These are phyloP conservation scores for Ovibos moschatus DNA, from an alignment of 2,113 vertebrate genomes.

Conservation along the genomic window DNA sequence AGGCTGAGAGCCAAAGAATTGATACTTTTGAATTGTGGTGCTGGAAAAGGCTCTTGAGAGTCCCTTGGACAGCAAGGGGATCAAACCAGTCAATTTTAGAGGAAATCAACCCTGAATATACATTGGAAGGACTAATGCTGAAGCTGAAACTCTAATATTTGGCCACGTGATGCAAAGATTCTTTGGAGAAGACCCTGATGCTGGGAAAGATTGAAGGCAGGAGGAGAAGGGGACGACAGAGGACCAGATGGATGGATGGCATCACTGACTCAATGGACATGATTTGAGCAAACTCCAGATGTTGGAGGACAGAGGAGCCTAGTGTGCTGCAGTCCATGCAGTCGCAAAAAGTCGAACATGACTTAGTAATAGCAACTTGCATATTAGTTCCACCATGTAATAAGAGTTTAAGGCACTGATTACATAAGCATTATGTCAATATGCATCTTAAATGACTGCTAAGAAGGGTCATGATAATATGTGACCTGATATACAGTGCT, in stretches of 20 bases:
- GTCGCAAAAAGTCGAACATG: too few relatives aligned
- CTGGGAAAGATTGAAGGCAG: neutral
- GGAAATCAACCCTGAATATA: neutral
- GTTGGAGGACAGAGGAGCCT: neutral
- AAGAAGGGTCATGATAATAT: neutral
- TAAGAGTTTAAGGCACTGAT: neutral
- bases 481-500: neutral
- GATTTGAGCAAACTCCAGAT: neutral
- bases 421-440: neutral
- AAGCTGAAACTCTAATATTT: neutral
- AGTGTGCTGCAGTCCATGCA: neutral
- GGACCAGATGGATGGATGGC: neutral
- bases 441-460: neutral
- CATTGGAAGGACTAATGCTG: neutral
- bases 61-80: neutral
- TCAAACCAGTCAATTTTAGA: neutral
- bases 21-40: neutral
- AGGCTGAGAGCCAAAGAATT: neutral
- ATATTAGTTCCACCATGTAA: neutral
- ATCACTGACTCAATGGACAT: neutral
- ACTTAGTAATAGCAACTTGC: too few relatives aligned
- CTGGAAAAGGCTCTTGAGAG: neutral
- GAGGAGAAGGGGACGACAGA: neutral
- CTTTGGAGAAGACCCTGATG: neutral
- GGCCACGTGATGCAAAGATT: neutral